phyloP scores from a whole-genome alignment of 2,797 vertebrate genomes.

The Premnoplex brunnescens region DNA sequence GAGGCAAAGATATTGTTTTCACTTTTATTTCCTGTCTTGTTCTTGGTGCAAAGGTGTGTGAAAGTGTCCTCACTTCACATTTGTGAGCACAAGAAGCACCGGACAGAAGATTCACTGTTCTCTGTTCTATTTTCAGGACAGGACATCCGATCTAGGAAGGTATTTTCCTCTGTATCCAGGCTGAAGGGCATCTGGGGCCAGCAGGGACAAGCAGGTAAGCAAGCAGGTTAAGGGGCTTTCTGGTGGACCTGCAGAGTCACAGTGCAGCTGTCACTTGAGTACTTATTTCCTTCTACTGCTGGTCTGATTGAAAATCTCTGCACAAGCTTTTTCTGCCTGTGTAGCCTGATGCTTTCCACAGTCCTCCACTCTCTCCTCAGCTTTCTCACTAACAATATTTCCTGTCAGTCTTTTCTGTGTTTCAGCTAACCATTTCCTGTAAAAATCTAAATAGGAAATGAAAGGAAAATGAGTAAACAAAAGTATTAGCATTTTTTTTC shows the following conservation, averaged over 20 bases:
- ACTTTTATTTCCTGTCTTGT: background rate
- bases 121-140: background rate
- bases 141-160: rapidly evolving
- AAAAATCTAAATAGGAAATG: background rate
- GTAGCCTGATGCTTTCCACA: background rate
- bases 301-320: background rate
- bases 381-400: background rate
- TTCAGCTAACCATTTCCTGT: background rate
- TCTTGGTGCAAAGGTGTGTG: background rate
- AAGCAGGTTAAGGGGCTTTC: background rate
- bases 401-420: background rate
- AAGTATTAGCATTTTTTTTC: background rate
- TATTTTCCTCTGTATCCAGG: background rate
- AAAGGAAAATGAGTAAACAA: background rate
- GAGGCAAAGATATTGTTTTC: background rate
- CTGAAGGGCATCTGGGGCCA: background rate
- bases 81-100: background rate
- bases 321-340: background rate
- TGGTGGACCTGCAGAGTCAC: rapidly evolving
- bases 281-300: background rate
- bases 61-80: background rate
- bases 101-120: background rate
- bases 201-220: background rate
- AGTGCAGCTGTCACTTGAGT: background rate
- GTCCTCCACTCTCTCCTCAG: background rate